These are phyloP conservation scores for Magallana angulata DNA, from an alignment of 1,140 invertebrate species.

Conservation along the genomic window DNA sequence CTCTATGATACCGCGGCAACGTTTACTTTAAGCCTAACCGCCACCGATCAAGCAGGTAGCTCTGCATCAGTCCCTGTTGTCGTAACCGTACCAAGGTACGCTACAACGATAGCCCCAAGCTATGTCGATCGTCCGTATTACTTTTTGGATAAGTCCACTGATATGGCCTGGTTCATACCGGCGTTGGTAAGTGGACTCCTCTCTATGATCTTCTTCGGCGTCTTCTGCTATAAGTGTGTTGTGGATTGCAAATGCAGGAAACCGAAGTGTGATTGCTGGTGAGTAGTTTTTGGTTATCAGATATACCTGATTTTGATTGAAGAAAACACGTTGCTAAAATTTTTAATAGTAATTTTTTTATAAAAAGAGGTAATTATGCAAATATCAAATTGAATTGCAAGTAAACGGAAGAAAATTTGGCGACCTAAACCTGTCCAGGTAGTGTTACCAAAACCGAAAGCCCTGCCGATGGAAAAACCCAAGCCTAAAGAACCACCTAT, in stretches of 20 bases:
- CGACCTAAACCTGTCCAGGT: constrained; percentile 12
- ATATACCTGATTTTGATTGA: no score
- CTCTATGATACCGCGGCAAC: constrained; percentile 10
- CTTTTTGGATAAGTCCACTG: constrained; percentile 4
- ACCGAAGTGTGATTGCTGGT: constrained; percentile 11
- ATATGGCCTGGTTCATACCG: constrained; percentile 15
- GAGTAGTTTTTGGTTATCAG: neutral
- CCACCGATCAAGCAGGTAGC: neutral
- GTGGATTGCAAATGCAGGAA: constrained; percentile 12
- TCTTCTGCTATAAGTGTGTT: neutral
- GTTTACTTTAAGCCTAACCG: neutral
- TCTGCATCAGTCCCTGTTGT: neutral
- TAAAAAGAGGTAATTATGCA: no score
- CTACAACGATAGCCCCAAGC: neutral
- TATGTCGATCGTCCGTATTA: neutral
- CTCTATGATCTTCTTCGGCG: neutral
- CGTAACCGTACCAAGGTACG: neutral
- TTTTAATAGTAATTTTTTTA: no score
- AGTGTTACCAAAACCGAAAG: neutral
- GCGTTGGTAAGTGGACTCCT: neutral
- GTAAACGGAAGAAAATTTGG: constrained; percentile 12
- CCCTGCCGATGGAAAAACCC: neutral
- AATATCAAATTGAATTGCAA: neutral
- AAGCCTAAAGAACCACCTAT: constrained; percentile 3
- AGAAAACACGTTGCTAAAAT: no score